phyloP scores from a whole-genome alignment of 2,888 invertebrate genomes.

The Ophioninae sp. region DNA sequence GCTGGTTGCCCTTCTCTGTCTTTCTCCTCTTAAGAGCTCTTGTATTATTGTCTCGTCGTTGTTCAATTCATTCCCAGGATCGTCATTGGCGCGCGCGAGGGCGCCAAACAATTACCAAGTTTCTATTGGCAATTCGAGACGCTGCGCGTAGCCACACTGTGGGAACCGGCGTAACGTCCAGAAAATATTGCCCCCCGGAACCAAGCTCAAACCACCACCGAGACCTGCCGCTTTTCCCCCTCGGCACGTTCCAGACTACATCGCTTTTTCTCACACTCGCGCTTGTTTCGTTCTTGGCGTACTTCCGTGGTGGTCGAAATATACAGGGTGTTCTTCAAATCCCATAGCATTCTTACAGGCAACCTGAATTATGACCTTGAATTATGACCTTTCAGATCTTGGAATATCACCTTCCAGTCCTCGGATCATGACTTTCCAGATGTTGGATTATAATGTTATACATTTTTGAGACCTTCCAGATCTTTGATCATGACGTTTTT shows the following conservation, averaged over 20 bases:
- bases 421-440: background rate
- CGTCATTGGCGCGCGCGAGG: slow-evolving; percentile 52
- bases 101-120: slow-evolving; percentile 73
- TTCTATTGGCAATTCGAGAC: slow-evolving; percentile 73
- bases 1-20: background rate
- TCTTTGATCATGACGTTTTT: too few relatives aligned
- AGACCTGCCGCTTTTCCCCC: background rate
- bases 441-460: too few relatives aligned
- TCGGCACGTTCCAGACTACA: background rate
- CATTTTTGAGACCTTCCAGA: too few relatives aligned
- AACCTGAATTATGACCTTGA: background rate
- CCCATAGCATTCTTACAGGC: background rate
- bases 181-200: slow-evolving; percentile 67
- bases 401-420: background rate
- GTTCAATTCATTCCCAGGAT: slow-evolving; percentile 25
- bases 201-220: background rate
- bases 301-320: background rate
- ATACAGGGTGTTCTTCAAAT: background rate
- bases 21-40: slow-evolving; percentile 25
- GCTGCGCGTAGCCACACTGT: slow-evolving; percentile 50
- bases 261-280: background rate
- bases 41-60: slow-evolving; percentile 37
- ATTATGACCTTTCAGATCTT: background rate
- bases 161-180: slow-evolving; percentile 61
- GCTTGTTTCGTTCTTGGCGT: background rate